phyloP scores from a whole-genome alignment of 2,888 invertebrate genomes.

The Drosophila anceps region DNA sequence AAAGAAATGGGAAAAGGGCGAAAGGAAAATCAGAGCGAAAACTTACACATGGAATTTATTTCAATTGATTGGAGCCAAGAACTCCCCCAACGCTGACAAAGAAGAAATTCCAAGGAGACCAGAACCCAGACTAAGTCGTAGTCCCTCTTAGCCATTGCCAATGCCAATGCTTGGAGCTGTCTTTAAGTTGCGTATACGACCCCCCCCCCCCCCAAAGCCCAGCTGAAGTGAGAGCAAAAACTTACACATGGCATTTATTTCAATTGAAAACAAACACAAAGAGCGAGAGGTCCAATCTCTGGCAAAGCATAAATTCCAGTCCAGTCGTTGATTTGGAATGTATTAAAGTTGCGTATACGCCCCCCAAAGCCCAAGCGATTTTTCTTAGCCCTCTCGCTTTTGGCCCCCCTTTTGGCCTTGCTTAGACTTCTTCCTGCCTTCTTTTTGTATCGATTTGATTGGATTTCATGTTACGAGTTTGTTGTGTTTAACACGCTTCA shows the following conservation, averaged over 20 bases:
- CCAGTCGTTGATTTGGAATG: conserved; percentile 15
- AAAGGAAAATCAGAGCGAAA: conserved; percentile 56
- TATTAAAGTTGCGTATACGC: conserved; percentile 54
- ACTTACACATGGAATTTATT: conserved; percentile 61
- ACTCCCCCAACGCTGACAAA: conserved; percentile 32
- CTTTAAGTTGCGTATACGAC: conserved; percentile 51
- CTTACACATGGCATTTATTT: conserved; percentile 12
- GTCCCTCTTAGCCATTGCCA: background rate
- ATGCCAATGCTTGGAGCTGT: background rate
- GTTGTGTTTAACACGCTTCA: conserved; percentile 68
- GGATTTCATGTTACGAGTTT: conserved; percentile 70
- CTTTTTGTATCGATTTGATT: conserved; percentile 79
- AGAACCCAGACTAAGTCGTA: background rate
- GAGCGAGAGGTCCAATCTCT: background rate
- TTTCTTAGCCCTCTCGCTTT: background rate
- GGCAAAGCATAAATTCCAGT: conserved; percentile 59
- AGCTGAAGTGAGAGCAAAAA: background rate
- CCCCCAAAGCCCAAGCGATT: conserved; percentile 12
- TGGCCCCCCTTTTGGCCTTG: background rate
- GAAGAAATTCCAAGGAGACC: conserved; percentile 18
- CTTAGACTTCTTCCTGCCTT: background rate
- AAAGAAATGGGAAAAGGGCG: background rate
- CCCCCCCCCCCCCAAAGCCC: conserved; percentile 26
- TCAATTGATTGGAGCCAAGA: conserved; percentile 68
- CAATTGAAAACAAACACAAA: conserved; percentile 5